Percentiles rank a stretch among this genome's conserved stretches.
These are phyloP conservation scores for Cyanistes caeruleus DNA, from an alignment of 2,113 vertebrate species.

Conservation along the genomic window DNA sequence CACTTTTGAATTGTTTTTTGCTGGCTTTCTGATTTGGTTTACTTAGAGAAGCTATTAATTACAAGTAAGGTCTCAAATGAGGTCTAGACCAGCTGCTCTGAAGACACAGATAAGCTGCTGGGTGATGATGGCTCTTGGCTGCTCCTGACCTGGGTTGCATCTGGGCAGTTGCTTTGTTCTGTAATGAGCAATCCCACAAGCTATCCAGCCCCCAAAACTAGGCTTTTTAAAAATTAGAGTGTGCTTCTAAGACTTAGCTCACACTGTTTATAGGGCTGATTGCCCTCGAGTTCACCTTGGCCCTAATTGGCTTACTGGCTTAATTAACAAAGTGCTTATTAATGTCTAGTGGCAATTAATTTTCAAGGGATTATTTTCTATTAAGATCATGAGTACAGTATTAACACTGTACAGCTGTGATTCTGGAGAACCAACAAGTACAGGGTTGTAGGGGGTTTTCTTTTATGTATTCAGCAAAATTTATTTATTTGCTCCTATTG, in stretches of 20 bases:
- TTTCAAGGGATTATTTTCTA: constrained; percentile 67
- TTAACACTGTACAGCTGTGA: constrained; percentile 15
- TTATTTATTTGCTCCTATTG: not conserved
- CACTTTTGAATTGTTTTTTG: not conserved
- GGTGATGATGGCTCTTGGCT: constrained; percentile 4
- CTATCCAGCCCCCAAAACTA: not conserved
- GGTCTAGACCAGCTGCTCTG: not conserved
- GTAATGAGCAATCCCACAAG: constrained; percentile 13
- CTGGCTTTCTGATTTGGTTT: not conserved
- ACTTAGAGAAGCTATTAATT: not conserved
- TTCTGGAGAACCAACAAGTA: not conserved
- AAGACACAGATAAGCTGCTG: not conserved
- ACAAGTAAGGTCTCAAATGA: not conserved
- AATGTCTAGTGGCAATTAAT: constrained; percentile 63
- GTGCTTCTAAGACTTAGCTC: constrained; percentile 9
- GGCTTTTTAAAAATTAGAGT: not conserved
- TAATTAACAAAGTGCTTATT: constrained; percentile 68
- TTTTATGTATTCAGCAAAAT: not conserved
- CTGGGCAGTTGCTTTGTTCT: not conserved
- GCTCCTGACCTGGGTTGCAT: not conserved
- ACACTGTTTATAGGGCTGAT: constrained; percentile 14
- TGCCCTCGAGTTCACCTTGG: constrained; percentile 66
- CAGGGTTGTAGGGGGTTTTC: not conserved
- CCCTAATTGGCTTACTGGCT: constrained; percentile 60
- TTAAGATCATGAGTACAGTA: constrained; percentile 28